These are phyloP conservation scores for Panagrolaimus sp. DNA, from an alignment of 1,140 invertebrate genomes.

Conservation along the genomic window DNA sequence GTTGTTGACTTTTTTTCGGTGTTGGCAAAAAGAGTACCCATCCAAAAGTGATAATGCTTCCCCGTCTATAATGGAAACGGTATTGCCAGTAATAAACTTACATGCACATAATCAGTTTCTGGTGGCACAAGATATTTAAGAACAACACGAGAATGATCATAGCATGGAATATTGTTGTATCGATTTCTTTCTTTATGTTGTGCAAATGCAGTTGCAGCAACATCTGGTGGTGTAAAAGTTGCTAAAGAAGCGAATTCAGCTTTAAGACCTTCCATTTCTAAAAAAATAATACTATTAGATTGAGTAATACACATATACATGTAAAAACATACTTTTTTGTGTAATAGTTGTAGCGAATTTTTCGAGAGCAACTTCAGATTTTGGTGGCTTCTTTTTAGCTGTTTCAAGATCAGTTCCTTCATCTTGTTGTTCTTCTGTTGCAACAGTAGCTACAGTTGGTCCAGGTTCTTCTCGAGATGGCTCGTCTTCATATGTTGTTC, in stretches of 20 bases:
- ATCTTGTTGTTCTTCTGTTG: no score
- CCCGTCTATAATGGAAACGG: no score
- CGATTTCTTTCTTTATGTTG: constrained; percentile 22
- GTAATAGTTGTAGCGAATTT: background rate
- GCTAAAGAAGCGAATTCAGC: constrained; percentile 16
- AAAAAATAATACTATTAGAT: background rate
- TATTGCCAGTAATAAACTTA: no score
- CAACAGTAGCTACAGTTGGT: no score
- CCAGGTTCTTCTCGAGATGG: no score
- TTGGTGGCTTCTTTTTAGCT: background rate
- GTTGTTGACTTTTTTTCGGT: no score
- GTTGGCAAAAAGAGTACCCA: no score
- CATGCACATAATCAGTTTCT: constrained; percentile 32
- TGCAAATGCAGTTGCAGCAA: constrained; percentile 12
- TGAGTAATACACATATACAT: background rate
- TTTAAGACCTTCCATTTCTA: constrained; percentile 13
- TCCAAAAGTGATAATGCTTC: no score
- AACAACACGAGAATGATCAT: constrained; percentile 30
- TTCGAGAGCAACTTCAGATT: background rate
- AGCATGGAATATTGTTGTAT: constrained; percentile 25
- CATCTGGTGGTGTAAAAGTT: constrained; percentile 5
- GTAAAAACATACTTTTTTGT: background rate
- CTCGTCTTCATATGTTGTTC: no score
- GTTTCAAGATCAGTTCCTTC: no score
- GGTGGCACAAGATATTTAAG: constrained; percentile 30